Conservation (phyloP, 2,888 invertebrate species). For the Rotaria sp. region DNA sequence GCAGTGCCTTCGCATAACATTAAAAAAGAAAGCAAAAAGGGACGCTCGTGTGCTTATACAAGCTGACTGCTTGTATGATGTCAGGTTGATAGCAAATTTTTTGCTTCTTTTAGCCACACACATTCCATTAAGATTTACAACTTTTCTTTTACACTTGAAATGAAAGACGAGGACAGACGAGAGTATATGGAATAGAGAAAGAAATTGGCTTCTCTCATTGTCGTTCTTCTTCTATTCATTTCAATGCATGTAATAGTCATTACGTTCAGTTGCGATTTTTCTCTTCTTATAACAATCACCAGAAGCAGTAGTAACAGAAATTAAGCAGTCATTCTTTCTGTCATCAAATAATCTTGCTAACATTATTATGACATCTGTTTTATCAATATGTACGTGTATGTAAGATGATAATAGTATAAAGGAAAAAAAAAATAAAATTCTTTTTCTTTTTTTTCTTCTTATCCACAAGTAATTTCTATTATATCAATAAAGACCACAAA, state of each 20-base stretch:
- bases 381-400: neutral
- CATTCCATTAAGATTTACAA: constrained; percentile 15
- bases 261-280: neutral
- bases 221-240: neutral
- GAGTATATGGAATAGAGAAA: neutral
- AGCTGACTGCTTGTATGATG: neutral
- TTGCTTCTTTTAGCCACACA: constrained; percentile 10
- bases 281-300: neutral
- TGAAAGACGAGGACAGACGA: neutral
- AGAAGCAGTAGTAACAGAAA: neutral
- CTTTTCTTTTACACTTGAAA: constrained; percentile 1
- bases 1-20: neutral
- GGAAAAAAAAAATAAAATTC: neutral
- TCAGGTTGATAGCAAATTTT: neutral
- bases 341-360: neutral
- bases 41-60: neutral
- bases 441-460: neutral
- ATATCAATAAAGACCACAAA: neutral
- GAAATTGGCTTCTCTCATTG: neutral
- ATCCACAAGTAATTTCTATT: neutral
- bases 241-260: neutral
- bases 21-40: neutral
- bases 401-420: neutral
- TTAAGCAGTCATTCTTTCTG: neutral
- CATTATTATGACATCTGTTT: neutral